Evolutionary conservation across 1,140 invertebrate genomes (phyloP).

Genomic region (Cherax destructor): DNA sequence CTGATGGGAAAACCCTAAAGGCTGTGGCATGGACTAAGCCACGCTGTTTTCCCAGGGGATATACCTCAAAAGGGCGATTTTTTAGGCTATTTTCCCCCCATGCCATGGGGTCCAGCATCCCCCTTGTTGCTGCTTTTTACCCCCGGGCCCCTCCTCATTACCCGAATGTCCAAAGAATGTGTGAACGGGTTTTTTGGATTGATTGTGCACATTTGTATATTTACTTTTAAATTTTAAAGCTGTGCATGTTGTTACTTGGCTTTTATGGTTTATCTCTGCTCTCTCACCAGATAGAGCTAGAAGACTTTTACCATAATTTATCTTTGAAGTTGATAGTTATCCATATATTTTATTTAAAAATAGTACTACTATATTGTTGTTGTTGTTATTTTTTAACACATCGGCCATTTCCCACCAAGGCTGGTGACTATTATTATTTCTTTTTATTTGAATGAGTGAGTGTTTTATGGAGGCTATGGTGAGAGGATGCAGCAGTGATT

Average conservation of each 20-base stretch:
- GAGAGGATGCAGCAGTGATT: conserved; percentile 37
- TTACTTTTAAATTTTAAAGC: conserved; percentile 52
- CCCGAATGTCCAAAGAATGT: conserved; percentile 57
- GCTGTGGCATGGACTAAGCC: conserved; percentile 48
- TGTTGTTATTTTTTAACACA: neutral
- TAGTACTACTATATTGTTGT: neutral
- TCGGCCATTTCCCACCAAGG: too few relatives aligned
- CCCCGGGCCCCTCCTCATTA: conserved; percentile 43
- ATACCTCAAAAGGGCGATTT: conserved; percentile 60
- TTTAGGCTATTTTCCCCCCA: conserved; percentile 46
- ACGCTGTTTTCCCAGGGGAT: conserved; percentile 62
- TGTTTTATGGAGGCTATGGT: conserved; percentile 42
- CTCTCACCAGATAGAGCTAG: conserved; percentile 61
- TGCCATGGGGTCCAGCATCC: conserved; percentile 50
- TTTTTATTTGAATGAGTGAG: conserved; percentile 1
- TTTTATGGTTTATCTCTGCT: conserved; percentile 54
- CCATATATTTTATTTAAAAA: neutral
- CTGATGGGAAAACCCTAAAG: conserved; percentile 58
- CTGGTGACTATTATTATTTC: neutral
- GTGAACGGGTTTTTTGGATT: neutral
- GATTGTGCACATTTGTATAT: conserved; percentile 58
- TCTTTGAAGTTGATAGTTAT: conserved; percentile 17
- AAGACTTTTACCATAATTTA: conserved; percentile 34
- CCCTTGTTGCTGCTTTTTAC: conserved; percentile 37
- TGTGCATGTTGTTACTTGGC: conserved; percentile 55